Conservation (phyloP, 2,888 invertebrate species). For the Adela reaumurella region DNA sequence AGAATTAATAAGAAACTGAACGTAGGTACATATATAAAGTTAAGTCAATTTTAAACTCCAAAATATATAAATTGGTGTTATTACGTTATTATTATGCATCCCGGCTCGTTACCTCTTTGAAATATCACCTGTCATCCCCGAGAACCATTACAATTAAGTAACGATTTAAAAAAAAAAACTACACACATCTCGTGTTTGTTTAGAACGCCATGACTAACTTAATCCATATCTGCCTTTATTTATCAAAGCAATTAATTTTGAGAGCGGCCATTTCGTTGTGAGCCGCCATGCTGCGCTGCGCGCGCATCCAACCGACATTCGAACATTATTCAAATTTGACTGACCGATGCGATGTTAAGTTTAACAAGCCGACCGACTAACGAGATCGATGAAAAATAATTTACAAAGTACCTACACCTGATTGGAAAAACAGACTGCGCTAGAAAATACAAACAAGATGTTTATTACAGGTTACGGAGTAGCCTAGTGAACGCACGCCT, state of each 20-base stretch:
- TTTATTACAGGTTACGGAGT: too few species aligned
- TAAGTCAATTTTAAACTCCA: too few species aligned
- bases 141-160: background rate
- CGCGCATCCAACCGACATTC: too few species aligned
- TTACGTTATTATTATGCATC: too few species aligned
- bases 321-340: background rate
- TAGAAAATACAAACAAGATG: too few species aligned
- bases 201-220: constrained; percentile 17
- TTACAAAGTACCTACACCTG: too few species aligned
- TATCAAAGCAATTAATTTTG: constrained; percentile 12
- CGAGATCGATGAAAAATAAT: background rate
- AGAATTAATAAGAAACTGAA: too few species aligned
- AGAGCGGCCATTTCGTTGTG: background rate
- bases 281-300: background rate
- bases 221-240: constrained; percentile 21
- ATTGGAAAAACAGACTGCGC: too few species aligned
- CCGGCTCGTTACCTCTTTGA: background rate
- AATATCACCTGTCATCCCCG: background rate
- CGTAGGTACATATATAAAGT: too few species aligned
- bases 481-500: too few species aligned
- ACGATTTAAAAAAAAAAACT: background rate
- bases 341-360: background rate
- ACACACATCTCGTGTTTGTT: constrained; percentile 19
- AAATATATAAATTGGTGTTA: too few species aligned
- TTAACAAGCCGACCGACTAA: background rate